Evolutionary conservation across 2,888 invertebrate species (phyloP), one percentile per base, ranked within the genome.

Genomic region (Lasioglossum oenotherae): DNA sequence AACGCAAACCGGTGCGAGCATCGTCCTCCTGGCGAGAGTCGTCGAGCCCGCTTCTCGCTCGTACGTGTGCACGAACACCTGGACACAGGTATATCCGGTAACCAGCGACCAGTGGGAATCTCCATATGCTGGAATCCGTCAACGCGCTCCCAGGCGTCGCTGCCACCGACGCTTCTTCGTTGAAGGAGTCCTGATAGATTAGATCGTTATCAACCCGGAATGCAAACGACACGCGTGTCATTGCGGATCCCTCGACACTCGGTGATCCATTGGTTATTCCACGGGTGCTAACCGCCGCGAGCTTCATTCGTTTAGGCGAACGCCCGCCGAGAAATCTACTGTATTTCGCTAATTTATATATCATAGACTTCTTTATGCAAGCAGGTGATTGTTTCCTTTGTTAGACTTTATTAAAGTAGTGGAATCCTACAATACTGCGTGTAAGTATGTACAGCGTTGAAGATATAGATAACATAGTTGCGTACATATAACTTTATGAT

Each of bases 51-150:
- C 23, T 57, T 35, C 35, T 69, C 35, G 35, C 67, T 10, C 35
- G 67, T 69, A 4, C 67, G 67, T 67, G 35, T 77, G 41, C 72
- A 60, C 23, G 53, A 44, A 80, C 77, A 78, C 74, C 74, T 71
- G 78, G 14, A 12, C 44, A 53, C 78, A 79, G 82, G 85, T 80
- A 67, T 80, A 81, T 80, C 78, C 69, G 80, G 83, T 78, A 53
- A 78, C 82, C 75, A 60, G 60, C 72, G 78, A 27, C 67, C 74
- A 72, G 72, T 77, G 71, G 79, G 86, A 82, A 87, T 80, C 82
- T 74, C 86, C 82, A 46, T 86, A 83, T 31, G 78, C 73, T 78
- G 83, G 83, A 71, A 86, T 86, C 71, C 80, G 87, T 87, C 82
- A 83, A 67, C 53, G 73, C 67, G 77, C 57, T 83, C 77, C 78